These are phyloP conservation scores for Mesitornis unicolor DNA, from an alignment of 2,113 vertebrate genomes.

Conservation along the genomic window DNA sequence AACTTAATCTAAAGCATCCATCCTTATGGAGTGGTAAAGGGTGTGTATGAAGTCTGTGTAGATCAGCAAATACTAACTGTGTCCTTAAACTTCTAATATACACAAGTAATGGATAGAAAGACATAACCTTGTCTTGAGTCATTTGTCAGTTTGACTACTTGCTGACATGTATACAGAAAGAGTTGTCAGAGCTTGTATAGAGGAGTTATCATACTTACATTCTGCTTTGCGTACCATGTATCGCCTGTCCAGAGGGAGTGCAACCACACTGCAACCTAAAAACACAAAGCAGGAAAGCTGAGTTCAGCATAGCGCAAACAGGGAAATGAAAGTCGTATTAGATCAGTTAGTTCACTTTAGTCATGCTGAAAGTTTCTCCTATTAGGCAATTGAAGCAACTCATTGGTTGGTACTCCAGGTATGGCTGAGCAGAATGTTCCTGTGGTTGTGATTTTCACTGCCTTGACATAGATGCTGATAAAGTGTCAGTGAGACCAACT, in stretches of 20 bases:
- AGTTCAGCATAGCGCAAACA: background rate
- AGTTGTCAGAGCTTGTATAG: background rate
- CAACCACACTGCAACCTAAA: background rate
- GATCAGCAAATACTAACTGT: background rate
- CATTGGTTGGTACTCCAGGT: background rate
- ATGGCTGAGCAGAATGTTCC: background rate
- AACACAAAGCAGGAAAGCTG: background rate
- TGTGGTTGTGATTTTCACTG: background rate
- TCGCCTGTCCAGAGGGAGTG: background rate
- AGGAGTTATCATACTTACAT: background rate
- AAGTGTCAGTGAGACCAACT: background rate
- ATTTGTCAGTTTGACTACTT: background rate
- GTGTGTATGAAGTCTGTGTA: background rate
- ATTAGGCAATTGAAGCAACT: background rate
- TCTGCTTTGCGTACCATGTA: background rate
- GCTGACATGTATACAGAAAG: background rate
- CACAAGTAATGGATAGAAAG: background rate
- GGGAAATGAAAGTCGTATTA: background rate
- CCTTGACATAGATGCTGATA: background rate
- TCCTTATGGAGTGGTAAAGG: background rate
- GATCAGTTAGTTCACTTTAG: rapidly evolving
- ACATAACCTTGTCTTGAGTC: background rate
- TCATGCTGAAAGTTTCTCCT: background rate
- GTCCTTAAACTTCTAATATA: background rate
- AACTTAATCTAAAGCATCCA: background rate